Evolutionary conservation across 2,888 invertebrate species (phyloP).

Genomic region (Busseola fusca): DNA sequence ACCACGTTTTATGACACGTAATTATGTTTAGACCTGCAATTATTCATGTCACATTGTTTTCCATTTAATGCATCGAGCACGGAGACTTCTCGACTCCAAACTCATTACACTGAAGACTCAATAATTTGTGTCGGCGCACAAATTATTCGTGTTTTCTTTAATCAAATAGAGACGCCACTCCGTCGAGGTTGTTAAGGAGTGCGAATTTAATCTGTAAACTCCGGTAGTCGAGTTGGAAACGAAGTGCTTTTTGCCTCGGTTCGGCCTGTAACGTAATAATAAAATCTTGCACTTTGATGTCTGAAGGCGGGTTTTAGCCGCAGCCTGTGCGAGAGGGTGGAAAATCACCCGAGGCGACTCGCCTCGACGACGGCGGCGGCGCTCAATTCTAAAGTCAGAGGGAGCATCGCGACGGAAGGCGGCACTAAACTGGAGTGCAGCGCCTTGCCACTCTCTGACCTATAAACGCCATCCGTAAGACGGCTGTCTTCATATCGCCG

Average conservation of each 20-base stretch:
- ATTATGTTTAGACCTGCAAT: conserved; percentile 74
- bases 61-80: conserved; percentile 66
- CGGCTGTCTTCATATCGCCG: conserved; percentile 68
- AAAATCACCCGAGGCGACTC: conserved; percentile 77
- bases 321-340: conserved; percentile 73
- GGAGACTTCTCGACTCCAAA: conserved; percentile 58
- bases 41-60: conserved; percentile 71
- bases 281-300: conserved; percentile 85
- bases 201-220: conserved; percentile 75
- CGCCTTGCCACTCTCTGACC: conserved; percentile 78
- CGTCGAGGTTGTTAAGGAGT: conserved; percentile 66
- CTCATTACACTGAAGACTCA: conserved; percentile 56
- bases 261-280: conserved; percentile 78
- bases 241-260: conserved; percentile 68
- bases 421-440: conserved; percentile 74
- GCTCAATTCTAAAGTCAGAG: conserved; percentile 70
- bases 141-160: conserved; percentile 68
- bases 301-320: conserved; percentile 61
- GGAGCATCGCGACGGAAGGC: conserved; percentile 74
- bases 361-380: conserved; percentile 66
- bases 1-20: conserved; percentile 73
- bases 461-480: conserved; percentile 73
- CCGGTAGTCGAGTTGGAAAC: conserved; percentile 59
- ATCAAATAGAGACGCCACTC: conserved; percentile 67
- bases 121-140: conserved; percentile 66